Conservation (phyloP, 2,113 vertebrate species). For the Mus pahari region DNA sequence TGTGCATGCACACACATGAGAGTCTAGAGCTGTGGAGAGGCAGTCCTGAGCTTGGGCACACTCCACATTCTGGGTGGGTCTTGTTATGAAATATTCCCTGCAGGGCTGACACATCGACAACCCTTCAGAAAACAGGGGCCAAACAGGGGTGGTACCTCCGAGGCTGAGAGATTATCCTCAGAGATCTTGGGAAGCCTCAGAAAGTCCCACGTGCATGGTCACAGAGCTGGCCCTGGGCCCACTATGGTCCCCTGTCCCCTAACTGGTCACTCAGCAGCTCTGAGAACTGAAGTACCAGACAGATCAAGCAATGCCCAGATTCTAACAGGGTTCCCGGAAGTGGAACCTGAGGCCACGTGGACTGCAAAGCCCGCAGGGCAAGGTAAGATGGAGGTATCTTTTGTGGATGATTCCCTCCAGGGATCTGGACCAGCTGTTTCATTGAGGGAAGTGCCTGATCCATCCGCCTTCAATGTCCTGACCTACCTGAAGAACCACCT, state of each 20-base stretch:
- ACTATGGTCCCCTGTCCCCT: rapidly evolving
- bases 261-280: neutral
- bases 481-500: neutral
- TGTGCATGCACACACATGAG: no score
- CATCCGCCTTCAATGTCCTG: neutral
- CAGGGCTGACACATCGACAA: rapidly evolving
- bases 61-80: no score
- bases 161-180: rapidly evolving
- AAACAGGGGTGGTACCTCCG: neutral
- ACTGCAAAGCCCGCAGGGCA: rapidly evolving
- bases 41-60: neutral
- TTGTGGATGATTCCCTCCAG: neutral
- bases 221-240: neutral
- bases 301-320: neutral
- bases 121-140: neutral
- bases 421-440: neutral
- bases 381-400: no score
- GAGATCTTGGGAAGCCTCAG: neutral
- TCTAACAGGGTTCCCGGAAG: neutral
- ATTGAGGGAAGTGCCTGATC: neutral
- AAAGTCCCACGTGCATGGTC: neutral
- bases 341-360: neutral
- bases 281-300: neutral
- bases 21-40: neutral
- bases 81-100: neutral